Conservation (phyloP, 2,888 invertebrate genomes). For the Caenorhabditis sp. region DNA sequence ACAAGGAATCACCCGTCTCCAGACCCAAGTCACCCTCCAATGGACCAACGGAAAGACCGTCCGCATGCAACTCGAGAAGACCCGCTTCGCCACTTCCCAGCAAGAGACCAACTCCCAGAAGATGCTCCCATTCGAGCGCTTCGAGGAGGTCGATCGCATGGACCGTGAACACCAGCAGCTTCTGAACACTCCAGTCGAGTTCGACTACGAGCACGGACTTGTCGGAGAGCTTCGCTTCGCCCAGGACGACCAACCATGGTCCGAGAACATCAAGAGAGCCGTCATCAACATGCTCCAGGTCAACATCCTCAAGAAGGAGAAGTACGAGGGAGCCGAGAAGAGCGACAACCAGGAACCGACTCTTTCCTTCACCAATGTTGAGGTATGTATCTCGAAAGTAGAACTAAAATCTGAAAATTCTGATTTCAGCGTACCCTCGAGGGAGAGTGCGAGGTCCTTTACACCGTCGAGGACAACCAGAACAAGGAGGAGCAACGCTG, state of each 20-base stretch:
- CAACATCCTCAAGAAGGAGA: constrained; percentile 65
- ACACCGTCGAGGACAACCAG: constrained; percentile 65
- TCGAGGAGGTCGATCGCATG: constrained; percentile 55
- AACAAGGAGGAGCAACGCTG: constrained; percentile 61
- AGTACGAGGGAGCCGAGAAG: constrained; percentile 49
- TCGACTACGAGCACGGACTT: constrained; percentile 69
- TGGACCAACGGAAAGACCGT: constrained; percentile 64
- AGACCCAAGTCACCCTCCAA: constrained; percentile 72
- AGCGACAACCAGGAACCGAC: constrained; percentile 49
- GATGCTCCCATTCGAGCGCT: constrained; percentile 62
- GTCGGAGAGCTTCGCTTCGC: constrained; percentile 69
- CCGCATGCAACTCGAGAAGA: constrained; percentile 67
- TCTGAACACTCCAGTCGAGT: constrained; percentile 65
- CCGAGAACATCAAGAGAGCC: constrained; percentile 80
- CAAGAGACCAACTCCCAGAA: constrained; percentile 57
- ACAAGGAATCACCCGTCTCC: constrained; percentile 73
- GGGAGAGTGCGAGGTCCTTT: constrained; percentile 77
- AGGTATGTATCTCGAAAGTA: constrained; percentile 32
- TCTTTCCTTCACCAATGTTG: constrained; percentile 58
- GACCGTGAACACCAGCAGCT: constrained; percentile 56
- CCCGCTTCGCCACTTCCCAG: constrained; percentile 68
- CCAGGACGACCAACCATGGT: constrained; percentile 73
- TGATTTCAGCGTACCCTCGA: constrained; percentile 73
- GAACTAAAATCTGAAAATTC: neutral
- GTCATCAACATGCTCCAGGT: constrained; percentile 80